These are phyloP conservation scores for Epinotia brunnichana DNA, from an alignment of 2,888 invertebrate genomes.

Conservation along the genomic window DNA sequence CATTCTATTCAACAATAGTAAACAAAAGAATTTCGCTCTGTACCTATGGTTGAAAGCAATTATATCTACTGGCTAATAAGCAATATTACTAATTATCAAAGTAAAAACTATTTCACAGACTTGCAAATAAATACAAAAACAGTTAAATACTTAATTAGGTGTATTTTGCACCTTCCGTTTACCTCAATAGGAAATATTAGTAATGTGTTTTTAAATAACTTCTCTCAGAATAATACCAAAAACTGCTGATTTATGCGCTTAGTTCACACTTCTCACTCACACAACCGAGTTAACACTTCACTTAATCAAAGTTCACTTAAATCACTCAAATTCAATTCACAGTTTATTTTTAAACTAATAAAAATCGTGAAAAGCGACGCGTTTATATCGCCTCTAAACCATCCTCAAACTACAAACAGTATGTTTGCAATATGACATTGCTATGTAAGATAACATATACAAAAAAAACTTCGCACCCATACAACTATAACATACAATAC, in stretches of 20 bases:
- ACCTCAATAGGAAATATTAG: neutral
- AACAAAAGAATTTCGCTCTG: too few relatives aligned
- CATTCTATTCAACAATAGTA: neutral
- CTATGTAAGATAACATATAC: constrained; percentile 77
- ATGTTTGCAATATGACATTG: constrained; percentile 78
- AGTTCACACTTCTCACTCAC: neutral
- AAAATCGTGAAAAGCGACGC: constrained; percentile 33
- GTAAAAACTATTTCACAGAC: neutral
- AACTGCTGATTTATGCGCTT: neutral
- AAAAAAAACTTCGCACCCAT: constrained; percentile 53
- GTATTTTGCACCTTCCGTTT: neutral
- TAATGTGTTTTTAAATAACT: neutral
- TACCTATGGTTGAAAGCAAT: too few relatives aligned
- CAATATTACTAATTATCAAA: neutral
- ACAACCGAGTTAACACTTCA: constrained; percentile 19
- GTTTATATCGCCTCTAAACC: constrained; percentile 44
- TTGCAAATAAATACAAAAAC: neutral
- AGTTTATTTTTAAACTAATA: constrained; percentile 33
- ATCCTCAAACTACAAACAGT: constrained; percentile 58
- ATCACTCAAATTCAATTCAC: constrained; percentile 1
- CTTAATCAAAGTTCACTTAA: constrained; percentile 15
- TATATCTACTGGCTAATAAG: too few relatives aligned
- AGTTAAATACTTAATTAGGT: neutral
- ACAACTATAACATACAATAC: constrained; percentile 41
- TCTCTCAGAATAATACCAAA: neutral